These are phyloP conservation scores for Aplocera efformata DNA, from an alignment of 2,888 invertebrate genomes.

Conservation along the genomic window DNA sequence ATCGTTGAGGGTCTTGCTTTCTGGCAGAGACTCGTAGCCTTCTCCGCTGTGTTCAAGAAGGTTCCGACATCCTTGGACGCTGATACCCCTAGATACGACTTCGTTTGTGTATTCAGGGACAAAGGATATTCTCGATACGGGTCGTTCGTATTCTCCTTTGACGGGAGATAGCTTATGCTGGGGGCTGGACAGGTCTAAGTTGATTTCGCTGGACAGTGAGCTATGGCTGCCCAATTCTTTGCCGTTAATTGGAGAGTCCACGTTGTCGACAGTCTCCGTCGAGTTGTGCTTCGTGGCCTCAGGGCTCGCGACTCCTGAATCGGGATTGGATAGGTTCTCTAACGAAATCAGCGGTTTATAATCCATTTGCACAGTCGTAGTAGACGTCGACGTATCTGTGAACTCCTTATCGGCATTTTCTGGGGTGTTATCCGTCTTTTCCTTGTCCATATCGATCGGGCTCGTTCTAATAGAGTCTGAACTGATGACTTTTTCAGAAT, in stretches of 20 bases:
- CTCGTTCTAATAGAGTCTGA: conserved; percentile 72
- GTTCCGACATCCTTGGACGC: conserved; percentile 59
- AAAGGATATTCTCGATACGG: conserved; percentile 59
- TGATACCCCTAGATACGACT: conserved; percentile 65
- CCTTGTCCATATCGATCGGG: conserved; percentile 71
- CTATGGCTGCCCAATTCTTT: conserved; percentile 70
- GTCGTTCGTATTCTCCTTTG: conserved; percentile 60
- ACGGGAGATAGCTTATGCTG: conserved; percentile 58
- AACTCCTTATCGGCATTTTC: conserved; percentile 79
- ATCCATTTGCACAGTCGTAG: conserved; percentile 55
- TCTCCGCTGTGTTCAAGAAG: conserved; percentile 63
- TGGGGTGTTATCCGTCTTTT: conserved; percentile 79
- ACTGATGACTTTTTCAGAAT: conserved; percentile 76
- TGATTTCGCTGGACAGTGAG: conserved; percentile 79
- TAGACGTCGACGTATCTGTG: conserved; percentile 61
- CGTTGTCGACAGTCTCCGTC: conserved; percentile 72
- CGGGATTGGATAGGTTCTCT: conserved; percentile 71
- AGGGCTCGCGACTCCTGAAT: conserved; percentile 80
- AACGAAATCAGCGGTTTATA: conserved; percentile 65
- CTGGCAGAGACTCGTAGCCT: conserved; percentile 54
- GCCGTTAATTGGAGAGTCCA: conserved; percentile 66
- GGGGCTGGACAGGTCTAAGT: conserved; percentile 78
- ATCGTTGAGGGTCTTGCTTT: conserved; percentile 47
- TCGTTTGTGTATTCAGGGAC: conserved; percentile 66
- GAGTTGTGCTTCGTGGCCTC: conserved; percentile 80